phyloP scores from a whole-genome alignment of 2,888 invertebrate species.

The Mesorhabditis belari region DNA sequence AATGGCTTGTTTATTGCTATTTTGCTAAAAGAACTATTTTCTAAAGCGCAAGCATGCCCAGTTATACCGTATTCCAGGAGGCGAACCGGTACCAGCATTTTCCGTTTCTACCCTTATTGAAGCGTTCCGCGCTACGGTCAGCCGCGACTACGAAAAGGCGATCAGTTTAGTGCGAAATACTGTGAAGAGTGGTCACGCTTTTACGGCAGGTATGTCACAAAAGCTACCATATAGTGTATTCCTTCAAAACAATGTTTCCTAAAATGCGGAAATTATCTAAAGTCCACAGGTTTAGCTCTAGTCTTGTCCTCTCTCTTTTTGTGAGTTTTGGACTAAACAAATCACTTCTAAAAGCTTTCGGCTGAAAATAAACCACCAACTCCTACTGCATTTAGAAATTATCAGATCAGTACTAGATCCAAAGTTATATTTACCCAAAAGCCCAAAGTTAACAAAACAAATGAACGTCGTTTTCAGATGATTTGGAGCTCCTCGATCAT shows the following conservation, averaged over 20 bases:
- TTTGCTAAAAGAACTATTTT: background rate
- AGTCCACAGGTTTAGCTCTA: too few species aligned
- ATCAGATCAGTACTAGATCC: background rate
- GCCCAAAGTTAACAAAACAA: conserved; percentile 5
- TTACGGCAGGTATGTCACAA: background rate
- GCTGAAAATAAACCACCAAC: too few species aligned
- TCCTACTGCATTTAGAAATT: too few species aligned
- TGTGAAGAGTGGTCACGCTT: background rate
- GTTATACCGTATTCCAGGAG: background rate
- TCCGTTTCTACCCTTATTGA: conserved; percentile 11
- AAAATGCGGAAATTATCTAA: too few species aligned
- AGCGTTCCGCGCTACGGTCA: conserved; percentile 34
- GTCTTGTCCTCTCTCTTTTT: too few species aligned
- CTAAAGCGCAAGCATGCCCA: background rate
- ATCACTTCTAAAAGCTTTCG: too few species aligned
- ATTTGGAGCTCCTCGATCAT: conserved; percentile 39
- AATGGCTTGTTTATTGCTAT: background rate
- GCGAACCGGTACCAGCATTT: background rate
- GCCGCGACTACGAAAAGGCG: conserved; percentile 35
- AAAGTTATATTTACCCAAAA: background rate
- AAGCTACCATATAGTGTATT: too few species aligned
- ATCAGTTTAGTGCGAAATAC: background rate
- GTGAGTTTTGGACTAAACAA: too few species aligned
- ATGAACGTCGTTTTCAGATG: too few species aligned
- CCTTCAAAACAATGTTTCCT: too few species aligned